These are phyloP conservation scores for Clarias platycephalus DNA, from an alignment of 2,797 vertebrate species.

Conservation along the genomic window DNA sequence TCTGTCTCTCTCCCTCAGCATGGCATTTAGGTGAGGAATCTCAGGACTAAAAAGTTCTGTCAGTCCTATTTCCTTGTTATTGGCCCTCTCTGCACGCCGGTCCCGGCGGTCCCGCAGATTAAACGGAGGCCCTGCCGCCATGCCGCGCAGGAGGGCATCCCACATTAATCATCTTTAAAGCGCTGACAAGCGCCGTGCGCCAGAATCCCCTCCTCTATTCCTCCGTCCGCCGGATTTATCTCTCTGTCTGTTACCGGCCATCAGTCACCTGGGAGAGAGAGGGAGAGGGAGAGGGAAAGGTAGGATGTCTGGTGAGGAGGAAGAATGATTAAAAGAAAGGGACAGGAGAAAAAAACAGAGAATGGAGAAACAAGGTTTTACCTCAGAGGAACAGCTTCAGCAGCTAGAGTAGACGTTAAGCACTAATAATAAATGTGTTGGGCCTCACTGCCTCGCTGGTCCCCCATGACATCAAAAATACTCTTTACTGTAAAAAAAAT, in stretches of 20 bases:
- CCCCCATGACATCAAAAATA: not conserved
- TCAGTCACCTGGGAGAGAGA: conserved; percentile 77
- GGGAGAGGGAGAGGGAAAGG: conserved; percentile 46
- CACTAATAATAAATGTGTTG: not conserved
- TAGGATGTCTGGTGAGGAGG: conserved; percentile 41
- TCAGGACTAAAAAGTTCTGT: conserved; percentile 97
- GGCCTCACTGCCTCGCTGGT: not conserved
- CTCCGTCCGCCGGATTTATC: conserved; percentile 81
- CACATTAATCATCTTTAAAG: conserved; percentile 99
- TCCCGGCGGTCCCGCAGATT: conserved; percentile 83
- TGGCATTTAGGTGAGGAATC: conserved; percentile 97
- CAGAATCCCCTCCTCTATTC: conserved; percentile 60
- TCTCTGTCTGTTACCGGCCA: conserved; percentile 76
- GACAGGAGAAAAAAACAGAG: conserved; percentile 21
- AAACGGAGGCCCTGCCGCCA: conserved; percentile 73
- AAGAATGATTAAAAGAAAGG: conserved; percentile 40
- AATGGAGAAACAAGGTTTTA: conserved; percentile 31
- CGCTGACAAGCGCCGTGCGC: conserved; percentile 87
- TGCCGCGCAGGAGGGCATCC: conserved; percentile 80
- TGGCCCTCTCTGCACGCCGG: conserved; percentile 72
- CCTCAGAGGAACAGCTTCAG: not conserved
- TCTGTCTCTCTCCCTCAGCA: conserved; percentile 58
- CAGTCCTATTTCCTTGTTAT: conserved; percentile 99
- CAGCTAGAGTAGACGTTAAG: conserved; percentile 1
- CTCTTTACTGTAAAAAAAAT: not conserved